phyloP scores from a whole-genome alignment of 2,888 invertebrate species.

The Liodrosophila aerea region DNA sequence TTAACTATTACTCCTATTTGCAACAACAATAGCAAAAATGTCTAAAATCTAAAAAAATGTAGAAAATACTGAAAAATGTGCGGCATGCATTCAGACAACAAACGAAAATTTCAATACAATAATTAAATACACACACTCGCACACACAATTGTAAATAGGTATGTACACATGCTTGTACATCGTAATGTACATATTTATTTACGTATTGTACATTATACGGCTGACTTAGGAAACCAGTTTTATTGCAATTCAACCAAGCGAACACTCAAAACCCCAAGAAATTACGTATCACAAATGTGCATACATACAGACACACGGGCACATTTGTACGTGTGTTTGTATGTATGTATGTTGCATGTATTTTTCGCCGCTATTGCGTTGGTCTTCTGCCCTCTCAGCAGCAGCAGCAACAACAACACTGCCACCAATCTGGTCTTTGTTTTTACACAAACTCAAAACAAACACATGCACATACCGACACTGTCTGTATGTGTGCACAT shows the following conservation, averaged over 20 bases:
- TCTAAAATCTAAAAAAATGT: slow-evolving; percentile 56
- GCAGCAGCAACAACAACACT: slow-evolving; percentile 39
- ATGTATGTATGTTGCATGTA: slow-evolving; percentile 21
- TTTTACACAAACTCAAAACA: slow-evolving; percentile 50
- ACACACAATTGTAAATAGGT: neutral
- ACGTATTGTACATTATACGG: slow-evolving; percentile 61
- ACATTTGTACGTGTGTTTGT: slow-evolving; percentile 13
- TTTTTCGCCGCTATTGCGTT: slow-evolving; percentile 47
- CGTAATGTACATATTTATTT: slow-evolving; percentile 19
- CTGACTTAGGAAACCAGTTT: slow-evolving; percentile 75
- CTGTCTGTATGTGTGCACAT: neutral
- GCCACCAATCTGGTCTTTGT: slow-evolving; percentile 58
- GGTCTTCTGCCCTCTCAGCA: slow-evolving; percentile 49
- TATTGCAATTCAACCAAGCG: slow-evolving; percentile 72
- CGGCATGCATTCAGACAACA: slow-evolving; percentile 52
- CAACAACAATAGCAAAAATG: slow-evolving; percentile 47
- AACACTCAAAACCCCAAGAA: slow-evolving; percentile 64
- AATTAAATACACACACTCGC: slow-evolving; percentile 48
- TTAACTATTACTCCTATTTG: slow-evolving; percentile 41
- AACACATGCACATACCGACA: slow-evolving; percentile 1
- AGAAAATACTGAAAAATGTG: slow-evolving; percentile 61
- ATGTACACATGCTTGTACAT: slow-evolving; percentile 7
- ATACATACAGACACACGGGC: slow-evolving; percentile 19
- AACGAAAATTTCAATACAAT: slow-evolving; percentile 31
- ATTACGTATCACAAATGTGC: slow-evolving; percentile 73